Evolutionary conservation across 2,113 vertebrate genomes (phyloP).

Genomic region (Columbina picui): DNA sequence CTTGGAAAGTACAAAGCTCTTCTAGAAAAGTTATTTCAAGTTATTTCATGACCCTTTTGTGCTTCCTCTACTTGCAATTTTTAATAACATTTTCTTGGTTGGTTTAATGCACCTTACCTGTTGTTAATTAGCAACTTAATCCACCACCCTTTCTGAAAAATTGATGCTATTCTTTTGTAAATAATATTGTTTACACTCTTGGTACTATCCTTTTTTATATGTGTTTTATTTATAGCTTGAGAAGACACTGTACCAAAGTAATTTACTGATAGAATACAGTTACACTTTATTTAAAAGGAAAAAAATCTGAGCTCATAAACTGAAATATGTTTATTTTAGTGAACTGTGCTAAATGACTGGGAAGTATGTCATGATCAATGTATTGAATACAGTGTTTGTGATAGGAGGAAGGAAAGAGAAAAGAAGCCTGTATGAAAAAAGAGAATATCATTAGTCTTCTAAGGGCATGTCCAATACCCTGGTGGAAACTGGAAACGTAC

Average conservation of each 20-base stretch:
- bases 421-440: not conserved
- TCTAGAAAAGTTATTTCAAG: not conserved
- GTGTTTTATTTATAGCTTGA: not conserved
- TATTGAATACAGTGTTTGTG: not conserved
- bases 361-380: constrained; percentile 1
- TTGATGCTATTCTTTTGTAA: not conserved
- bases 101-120: not conserved
- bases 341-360: not conserved
- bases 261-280: not conserved
- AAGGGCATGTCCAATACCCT: not conserved
- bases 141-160: not conserved
- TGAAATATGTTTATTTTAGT: not conserved
- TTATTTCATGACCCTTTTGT: fast-evolving
- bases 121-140: not conserved
- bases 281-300: not conserved
- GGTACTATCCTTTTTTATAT: not conserved
- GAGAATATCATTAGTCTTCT: not conserved
- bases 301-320: not conserved
- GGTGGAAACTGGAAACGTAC: not conserved
- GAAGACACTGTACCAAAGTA: not conserved
- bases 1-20: not conserved
- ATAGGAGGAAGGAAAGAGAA: not conserved
- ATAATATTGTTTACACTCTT: not conserved
- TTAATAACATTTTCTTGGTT: not conserved
- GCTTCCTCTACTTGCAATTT: not conserved